A percentile compares a stretch with the other conserved stretches of the same genome.
Evolutionary conservation across 1,140 invertebrate species (phyloP).

Genomic region (Drosophila miranda): DNA sequence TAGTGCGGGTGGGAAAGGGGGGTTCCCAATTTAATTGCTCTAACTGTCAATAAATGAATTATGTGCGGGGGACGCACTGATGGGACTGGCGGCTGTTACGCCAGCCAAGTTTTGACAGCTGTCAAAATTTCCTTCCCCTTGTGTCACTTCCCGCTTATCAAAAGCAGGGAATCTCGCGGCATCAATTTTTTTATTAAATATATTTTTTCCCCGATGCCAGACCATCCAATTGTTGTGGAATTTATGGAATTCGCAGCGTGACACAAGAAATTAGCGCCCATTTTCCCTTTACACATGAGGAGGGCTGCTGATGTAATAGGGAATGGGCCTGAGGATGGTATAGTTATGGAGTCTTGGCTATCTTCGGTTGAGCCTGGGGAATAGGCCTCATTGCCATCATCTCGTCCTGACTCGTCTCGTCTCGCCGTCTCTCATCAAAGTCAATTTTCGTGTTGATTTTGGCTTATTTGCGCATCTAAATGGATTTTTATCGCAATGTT

Average conservation of each 20-base stretch:
- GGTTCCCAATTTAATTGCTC: conserved; percentile 66
- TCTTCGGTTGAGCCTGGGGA: conserved; percentile 6
- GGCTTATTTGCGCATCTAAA: conserved; percentile 79
- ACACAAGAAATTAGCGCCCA: conserved; percentile 27
- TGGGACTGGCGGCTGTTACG: conserved; percentile 10
- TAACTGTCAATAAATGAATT: conserved; percentile 72
- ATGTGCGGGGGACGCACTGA: conserved; percentile 35
- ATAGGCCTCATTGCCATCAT: neutral
- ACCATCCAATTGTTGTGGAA: conserved; percentile 1
- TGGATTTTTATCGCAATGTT: conserved; percentile 79
- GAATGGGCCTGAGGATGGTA: neutral
- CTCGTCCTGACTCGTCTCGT: conserved; percentile 11
- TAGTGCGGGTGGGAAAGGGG: too few species aligned
- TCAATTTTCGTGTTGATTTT: conserved; percentile 79
- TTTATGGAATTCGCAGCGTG: conserved; percentile 15
- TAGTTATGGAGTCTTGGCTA: too few species aligned
- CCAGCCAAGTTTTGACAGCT: conserved; percentile 69
- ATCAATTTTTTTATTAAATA: conserved; percentile 48
- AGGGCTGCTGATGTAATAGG: neutral
- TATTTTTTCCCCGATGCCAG: neutral
- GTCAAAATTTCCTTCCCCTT: conserved; percentile 50
- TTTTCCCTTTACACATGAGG: conserved; percentile 5
- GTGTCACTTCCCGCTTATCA: conserved; percentile 8
- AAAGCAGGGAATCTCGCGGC: neutral
- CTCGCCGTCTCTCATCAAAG: conserved; percentile 63